Evolutionary conservation across 2,888 invertebrate genomes (phyloP), one percentile per base, ranked within the genome.

Genomic region (Fabriciana adippe): DNA sequence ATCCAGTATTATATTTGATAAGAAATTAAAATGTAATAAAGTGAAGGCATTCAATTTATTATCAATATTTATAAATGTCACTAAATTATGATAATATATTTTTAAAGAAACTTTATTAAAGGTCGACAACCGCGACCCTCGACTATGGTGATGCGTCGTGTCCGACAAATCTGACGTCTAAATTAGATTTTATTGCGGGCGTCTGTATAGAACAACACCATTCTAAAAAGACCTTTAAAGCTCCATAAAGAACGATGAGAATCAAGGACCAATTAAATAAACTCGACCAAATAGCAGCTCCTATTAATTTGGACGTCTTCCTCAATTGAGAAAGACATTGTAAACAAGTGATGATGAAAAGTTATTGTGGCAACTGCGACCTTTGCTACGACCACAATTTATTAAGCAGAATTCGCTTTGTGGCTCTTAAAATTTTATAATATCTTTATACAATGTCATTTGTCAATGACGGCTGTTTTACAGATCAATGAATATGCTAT

Each of bases 171-270:
- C 92, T 88, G 88, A 91, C 86, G 90, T 90, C 90, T 92, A 92
- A 92, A 92, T 92, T 92, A 91, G 92, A 92, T 92, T 92, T 92
- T 92, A 92, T 91, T 91, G 86, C 90, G 83, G 84, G 83, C 90
- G 91, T 89, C 90, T 88, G 53, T 35, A 26, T 47, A 15, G 18
- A 77, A 72, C 75, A 74, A 65, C 73, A 77, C 89, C 87, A 87
- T 71, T 72, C 71, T 79, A 82, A 69, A 66, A 66, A 70, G 85
- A 83, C 73, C 82, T 66, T 78, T 74, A 73, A 72, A 66, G 55
- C 61, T 64, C 67, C 59, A 67, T 64, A 71, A 60, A 64, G 57
- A 64, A 56, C 53, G 60, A 57, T 41, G 54, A 55, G 65, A 64
- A 51, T 72, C 48, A 68, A 73, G 70, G 18, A 55, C 21, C 15